Base-by-base conservation (phyloP, 2,113 vertebrate genomes). In the Oophaga pumilio region DNA sequence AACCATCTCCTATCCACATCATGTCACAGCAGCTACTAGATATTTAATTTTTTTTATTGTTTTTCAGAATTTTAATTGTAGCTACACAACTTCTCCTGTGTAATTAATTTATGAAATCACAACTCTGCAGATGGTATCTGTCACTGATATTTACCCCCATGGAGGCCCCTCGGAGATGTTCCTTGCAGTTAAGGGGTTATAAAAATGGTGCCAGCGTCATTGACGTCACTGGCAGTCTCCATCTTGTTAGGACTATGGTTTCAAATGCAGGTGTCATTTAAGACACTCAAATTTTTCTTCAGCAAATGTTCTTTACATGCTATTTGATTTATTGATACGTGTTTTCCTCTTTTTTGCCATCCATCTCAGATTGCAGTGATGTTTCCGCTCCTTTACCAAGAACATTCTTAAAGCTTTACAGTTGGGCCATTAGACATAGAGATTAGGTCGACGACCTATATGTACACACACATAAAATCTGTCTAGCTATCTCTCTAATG, bases 11-110 rank as follows among this genome's bases (percentile, higher is more conserved):
- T 17, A 5, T 24, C 43, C 81, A 49, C 53, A 9, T 14, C n/a
- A 22, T 53, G 64, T 49, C 43, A 78, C 69, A 6, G 28, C 6
- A 12, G 20, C 83, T 59, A 13, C 12, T 84, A 28, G 52, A 56
- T 69, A 43, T 43, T 43, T 11, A 22, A 24, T 50, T 18, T 6
- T 17, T 15, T 84, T 10, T n/a, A 4, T 62, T 18, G 17, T 93
- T 94, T 93, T 64, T 91, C 92, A 93, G 91, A 92, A 57, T 6
- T 26, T 43, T 76, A 6, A 80, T 24, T 20, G 17, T 76, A 50
- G 20, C 33, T 60, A 33, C 11, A 7, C 9, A 11, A 13, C 53
- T 80, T 80, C 26, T 43, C 74, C 4, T 22, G 26, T 62, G 20
- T 57, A 43, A 57, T n/a, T 60, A 28, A 20, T 81, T 26, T 62